Base-by-base conservation (phyloP, 2,113 vertebrate genomes). In the Neoarius graeffei region DNA sequence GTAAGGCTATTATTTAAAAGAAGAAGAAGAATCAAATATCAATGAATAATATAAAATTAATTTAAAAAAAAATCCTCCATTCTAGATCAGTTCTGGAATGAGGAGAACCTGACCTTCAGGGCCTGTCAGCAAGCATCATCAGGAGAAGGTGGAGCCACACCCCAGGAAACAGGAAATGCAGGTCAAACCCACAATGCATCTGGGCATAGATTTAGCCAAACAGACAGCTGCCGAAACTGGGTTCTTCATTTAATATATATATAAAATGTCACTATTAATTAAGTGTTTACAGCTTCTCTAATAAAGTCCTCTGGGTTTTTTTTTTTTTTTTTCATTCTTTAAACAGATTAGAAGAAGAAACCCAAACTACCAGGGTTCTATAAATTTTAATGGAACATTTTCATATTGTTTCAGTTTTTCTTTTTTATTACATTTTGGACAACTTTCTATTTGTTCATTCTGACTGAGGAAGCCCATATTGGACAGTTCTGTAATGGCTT, bases 71-170 rank as follows among this genome's bases (percentile, higher is more conserved):
- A 11, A 20, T 23, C 14, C 56, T 25, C 9, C 42, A 56, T 83
- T 86, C 50, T 62, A 25, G 35, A 59, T 81, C 60, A 66, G 3
- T 48, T 88, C 54, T 56, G 42, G 74, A 87, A 81, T 62, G 62
- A 64, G 19, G 85, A 66, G 48, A 90, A 80, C 93, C 95, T 95
- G 94, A 96, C 94, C 95, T 96, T 92, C 0, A 62, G 93, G 92
- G 91, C 95, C 95, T 96, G 93, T n/a, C 83, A 85, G 1, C 90
- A 69, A 35, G 73, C 66, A 91, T 92, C 93, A 90, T 93, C 93
- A 83, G 79, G 76, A 86, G 84, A 86, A 90, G 91, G 90, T 79
- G 93, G 89, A 91, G 89, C 91, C 93, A 91, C 84, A 86, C 82
- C 90, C 54, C 77, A 87, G 86, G 91, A 92, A 93, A 91, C 89